Evolutionary conservation across 2,797 vertebrate genomes (phyloP).

Genomic region (Alfaro cultratus): DNA sequence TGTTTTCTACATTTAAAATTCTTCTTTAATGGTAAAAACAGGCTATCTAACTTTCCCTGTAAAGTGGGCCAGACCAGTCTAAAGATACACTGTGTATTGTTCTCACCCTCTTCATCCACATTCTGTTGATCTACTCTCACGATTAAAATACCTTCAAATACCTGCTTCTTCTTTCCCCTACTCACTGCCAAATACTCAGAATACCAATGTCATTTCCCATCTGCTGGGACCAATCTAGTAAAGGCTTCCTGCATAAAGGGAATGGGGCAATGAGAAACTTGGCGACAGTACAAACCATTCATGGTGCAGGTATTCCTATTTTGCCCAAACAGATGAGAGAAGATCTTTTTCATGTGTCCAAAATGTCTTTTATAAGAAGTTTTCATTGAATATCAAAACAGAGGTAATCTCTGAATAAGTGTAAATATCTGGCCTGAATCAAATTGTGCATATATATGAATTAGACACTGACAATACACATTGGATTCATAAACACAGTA

Average conservation of each 20-base stretch:
- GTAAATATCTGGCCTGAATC: conserved; percentile 3
- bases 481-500: rapidly evolving
- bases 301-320: conserved; percentile 20
- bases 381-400: conserved; percentile 8
- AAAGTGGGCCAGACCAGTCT: conserved; percentile 44
- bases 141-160: conserved; percentile 65
- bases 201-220: conserved; percentile 69
- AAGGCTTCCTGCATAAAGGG: conserved; percentile 57
- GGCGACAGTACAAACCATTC: conserved; percentile 21
- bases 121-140: conserved; percentile 45
- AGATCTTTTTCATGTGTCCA: background rate
- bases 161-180: conserved; percentile 45
- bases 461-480: background rate
- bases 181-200: conserved; percentile 69
- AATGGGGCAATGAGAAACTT: conserved; percentile 31
- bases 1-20: conserved; percentile 74
- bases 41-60: conserved; percentile 70
- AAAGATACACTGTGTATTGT: conserved; percentile 71
- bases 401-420: background rate
- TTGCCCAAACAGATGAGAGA: conserved; percentile 21
- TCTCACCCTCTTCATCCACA: conserved; percentile 54
- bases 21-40: conserved; percentile 75
- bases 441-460: background rate
- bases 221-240: conserved; percentile 48
- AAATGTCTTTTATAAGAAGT: conserved; percentile 13